A percentile compares a stretch with the other conserved stretches of the same genome.
Evolutionary conservation across 2,888 invertebrate genomes (phyloP).

Genomic region (Octonoba sinensis): DNA sequence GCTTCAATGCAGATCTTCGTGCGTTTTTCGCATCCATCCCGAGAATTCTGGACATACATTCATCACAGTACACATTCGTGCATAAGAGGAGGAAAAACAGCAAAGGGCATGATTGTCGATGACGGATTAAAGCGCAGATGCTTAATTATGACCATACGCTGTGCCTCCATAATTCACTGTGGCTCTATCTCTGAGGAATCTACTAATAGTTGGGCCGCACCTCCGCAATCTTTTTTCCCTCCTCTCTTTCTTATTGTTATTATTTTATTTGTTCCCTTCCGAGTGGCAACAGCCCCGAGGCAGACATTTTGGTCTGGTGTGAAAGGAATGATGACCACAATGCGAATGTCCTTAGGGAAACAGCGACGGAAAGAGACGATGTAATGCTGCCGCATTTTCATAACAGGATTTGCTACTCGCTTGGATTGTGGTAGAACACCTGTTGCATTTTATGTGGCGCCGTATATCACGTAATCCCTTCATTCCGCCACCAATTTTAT

Average conservation of each 20-base stretch:
- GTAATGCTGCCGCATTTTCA: slow-evolving; percentile 45
- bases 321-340: slow-evolving; percentile 44
- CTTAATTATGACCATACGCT: slow-evolving; percentile 5
- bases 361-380: not conserved
- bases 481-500: too few relatives aligned
- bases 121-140: slow-evolving; percentile 15
- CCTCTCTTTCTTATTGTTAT: slow-evolving; percentile 1
- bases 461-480: too few relatives aligned
- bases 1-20: too few relatives aligned
- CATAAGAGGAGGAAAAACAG: too few relatives aligned
- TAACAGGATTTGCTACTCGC: slow-evolving; percentile 49
- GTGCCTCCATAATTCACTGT: slow-evolving; percentile 53
- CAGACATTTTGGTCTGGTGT: slow-evolving; percentile 8
- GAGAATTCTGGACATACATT: too few relatives aligned
- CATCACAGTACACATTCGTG: too few relatives aligned
- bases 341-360: slow-evolving; percentile 18
- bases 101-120: too few relatives aligned
- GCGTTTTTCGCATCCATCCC: too few relatives aligned
- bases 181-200: slow-evolving; percentile 49
- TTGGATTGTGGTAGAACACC: slow-evolving; percentile 13
- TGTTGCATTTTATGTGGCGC: not conserved
- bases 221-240: not conserved
- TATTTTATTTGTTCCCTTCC: too few relatives aligned
- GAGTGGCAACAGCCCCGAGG: slow-evolving; percentile 13
- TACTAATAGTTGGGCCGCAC: slow-evolving; percentile 48